Evolutionary conservation across 2,113 vertebrate genomes (phyloP), one percentile per base, ranked within the genome.

Genomic region (Caretta caretta): DNA sequence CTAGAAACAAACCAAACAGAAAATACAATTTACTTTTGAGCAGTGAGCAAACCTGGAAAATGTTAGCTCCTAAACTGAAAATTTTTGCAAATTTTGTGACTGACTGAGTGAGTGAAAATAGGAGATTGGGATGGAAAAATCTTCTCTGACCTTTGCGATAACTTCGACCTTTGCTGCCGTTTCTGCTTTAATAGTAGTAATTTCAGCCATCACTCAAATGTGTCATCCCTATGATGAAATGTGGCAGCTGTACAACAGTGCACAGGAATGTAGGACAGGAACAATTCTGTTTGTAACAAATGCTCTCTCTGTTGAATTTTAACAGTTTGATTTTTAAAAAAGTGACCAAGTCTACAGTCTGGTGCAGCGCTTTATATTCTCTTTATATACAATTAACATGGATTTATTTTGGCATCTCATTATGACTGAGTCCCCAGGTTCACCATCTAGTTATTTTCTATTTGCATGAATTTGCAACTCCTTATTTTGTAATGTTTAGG

Each of bases 41-140:
- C 6, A 49, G 50, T 53, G 80, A 29, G 49, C 49, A 91, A 86
- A 84, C 9, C 13, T 31, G 59, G 69, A 97, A 91, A 80, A 88
- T 51, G 38, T 10, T 24, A 3, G 8, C 54, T 78, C 13, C 69
- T 84, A 93, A 69, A 0, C 49, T 62, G 5, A 49, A 80, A 10
- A 4, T 0, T 92, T 92, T 90, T 90, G 59, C 4, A 59, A 25
- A 25, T n/a, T 6, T 6, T 48, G 82, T 86, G 6, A 38, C 12
- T 83, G 25, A 1, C 31, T 83, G 38, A 38, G 12, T 78, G 25
- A 1, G 31, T 84, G 49, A 80, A 86, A 88, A 84, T 2, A 78
- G 8, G 29, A 76, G 76, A 75, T 90, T 75, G 65, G 27, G 2
- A 24, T 5, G 69, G 51, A 78, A 95, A 54, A 92, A 84, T 82